These are phyloP conservation scores for Aphelenchoides besseyi DNA, from an alignment of 1,140 invertebrate species.

Conservation along the genomic window DNA sequence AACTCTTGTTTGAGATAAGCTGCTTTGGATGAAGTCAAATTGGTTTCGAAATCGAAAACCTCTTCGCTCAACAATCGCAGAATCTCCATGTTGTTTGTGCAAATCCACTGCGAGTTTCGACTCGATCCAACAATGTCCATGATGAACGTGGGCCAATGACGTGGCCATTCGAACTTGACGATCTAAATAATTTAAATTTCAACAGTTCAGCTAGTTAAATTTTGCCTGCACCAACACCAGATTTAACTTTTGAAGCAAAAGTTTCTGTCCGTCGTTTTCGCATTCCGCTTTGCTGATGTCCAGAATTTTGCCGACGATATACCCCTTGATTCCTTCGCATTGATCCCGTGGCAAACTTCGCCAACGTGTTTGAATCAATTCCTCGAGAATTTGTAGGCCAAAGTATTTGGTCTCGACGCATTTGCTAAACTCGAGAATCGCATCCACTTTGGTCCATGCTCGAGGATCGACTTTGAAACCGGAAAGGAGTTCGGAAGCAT, in stretches of 20 bases:
- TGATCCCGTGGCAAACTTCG: slow-evolving; percentile 95
- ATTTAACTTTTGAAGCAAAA: slow-evolving; percentile 96
- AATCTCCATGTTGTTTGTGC: slow-evolving; percentile 99
- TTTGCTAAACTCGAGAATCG: slow-evolving; percentile 86
- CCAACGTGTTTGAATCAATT: slow-evolving; percentile 98
- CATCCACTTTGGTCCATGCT: slow-evolving; percentile 73
- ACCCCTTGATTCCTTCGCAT: slow-evolving; percentile 77
- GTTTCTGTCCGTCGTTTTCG: slow-evolving; percentile 81
- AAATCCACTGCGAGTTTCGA: slow-evolving; percentile 95
- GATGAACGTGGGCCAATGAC: slow-evolving; percentile 98
- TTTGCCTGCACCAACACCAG: slow-evolving; percentile 89
- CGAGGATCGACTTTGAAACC: slow-evolving; percentile 39
- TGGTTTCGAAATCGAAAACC: slow-evolving; percentile 96
- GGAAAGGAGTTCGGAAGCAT: slow-evolving; percentile 44
- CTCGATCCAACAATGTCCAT: slow-evolving; percentile 96
- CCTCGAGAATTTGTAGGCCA: slow-evolving; percentile 96
- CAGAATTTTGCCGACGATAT: slow-evolving; percentile 80
- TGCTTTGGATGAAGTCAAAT: slow-evolving; percentile 93
- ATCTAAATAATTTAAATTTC: slow-evolving; percentile 70
- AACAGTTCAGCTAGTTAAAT: neutral
- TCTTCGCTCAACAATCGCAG: slow-evolving; percentile 93
- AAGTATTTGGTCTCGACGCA: slow-evolving; percentile 99
- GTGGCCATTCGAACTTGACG: slow-evolving; percentile 97
- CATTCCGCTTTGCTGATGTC: slow-evolving; percentile 90
- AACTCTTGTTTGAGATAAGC: slow-evolving; percentile 99